Evolutionary conservation across 2,797 vertebrate species (phyloP).

Genomic region (Capromys pilorides): DNA sequence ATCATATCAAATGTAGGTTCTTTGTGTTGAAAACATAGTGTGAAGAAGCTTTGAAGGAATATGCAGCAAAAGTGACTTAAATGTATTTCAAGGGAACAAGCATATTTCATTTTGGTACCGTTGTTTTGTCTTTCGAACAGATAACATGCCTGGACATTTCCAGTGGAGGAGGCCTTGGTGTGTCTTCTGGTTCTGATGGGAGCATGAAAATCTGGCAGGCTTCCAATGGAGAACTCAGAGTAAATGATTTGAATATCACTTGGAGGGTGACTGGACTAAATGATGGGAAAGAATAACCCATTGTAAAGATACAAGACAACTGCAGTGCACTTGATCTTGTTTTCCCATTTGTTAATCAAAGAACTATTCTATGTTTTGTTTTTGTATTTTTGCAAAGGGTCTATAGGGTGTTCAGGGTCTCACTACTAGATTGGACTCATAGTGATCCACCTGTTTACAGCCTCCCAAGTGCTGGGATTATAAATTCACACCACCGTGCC

Average conservation of each 20-base stretch:
- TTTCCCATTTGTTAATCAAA: slow-evolving; percentile 40
- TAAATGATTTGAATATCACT: slow-evolving; percentile 75
- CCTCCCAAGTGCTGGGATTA: no score
- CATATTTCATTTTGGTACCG: slow-evolving; percentile 39
- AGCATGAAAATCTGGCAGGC: slow-evolving; percentile 90
- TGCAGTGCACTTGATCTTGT: not conserved
- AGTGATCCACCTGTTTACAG: no score
- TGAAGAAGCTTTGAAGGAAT: not conserved
- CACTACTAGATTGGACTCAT: no score
- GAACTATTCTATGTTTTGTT: not conserved
- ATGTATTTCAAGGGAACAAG: slow-evolving; percentile 4
- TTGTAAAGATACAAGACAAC: slow-evolving; percentile 28
- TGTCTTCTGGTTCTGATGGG: slow-evolving; percentile 86
- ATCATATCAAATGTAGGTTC: not conserved
- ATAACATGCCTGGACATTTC: slow-evolving; percentile 87
- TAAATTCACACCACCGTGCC: no score
- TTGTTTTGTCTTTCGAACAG: slow-evolving; percentile 76
- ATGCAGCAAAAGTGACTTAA: slow-evolving; percentile 4
- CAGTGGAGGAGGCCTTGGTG: slow-evolving; percentile 86
- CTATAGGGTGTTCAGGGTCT: no score
- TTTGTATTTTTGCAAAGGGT: no score
- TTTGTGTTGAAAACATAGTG: not conserved
- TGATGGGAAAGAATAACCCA: not conserved
- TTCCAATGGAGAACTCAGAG: slow-evolving; percentile 87
- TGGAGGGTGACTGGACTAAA: not conserved